Evolutionary conservation across 2,888 invertebrate genomes (phyloP), one percentile per base, ranked within the genome.

Genomic region (Micoletzkya japonica): DNA sequence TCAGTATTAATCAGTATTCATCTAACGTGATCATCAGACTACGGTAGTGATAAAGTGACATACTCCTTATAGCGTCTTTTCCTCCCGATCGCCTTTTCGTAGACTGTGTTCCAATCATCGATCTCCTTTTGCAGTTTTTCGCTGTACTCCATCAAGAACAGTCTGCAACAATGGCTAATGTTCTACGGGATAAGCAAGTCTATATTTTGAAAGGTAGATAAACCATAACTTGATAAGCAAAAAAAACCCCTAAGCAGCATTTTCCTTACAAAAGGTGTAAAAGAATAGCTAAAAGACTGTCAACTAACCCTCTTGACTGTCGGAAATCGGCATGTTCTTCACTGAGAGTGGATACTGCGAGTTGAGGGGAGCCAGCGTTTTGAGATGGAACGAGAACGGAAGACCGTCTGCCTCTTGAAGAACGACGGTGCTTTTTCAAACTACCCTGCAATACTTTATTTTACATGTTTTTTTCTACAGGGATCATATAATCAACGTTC

Each of bases 381-480:
- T 60, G 7, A 4, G 60, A 44, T 17, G 39, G 44, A 14, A 60
- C 60, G 44, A 60, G 30, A 20, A 60, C n/a, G 7, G 28, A 37
- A 2, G 60, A 60, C 20, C 60, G 60, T n/a, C 60, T 24, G 44
- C 60, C 60, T 28, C 60, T 26, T 1, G 44, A 37, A n/a, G 60
- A 60, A 39, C 60, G 60, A 44, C 60, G 60, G 6, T 44, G 60
- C 24, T 60, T 44, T 60, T 60, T 60, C 44, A 30, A 20, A 44
- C 20, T 14, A 44, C 44, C 44, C n/a, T n/a, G n/a, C n/a, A n/a
- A n/a, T n/a, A n/a, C n/a, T n/a, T n/a, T n/a, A n/a, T n/a, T n/a
- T n/a, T n/a, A n/a, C n/a, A n/a, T n/a, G n/a, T n/a, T n/a, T n/a
- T n/a, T n/a, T n/a, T n/a, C n/a, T n/a, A n/a, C n/a, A n/a, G n/a